Evolutionary conservation across 2,888 invertebrate species (phyloP), one percentile per base, ranked within the genome.

Genomic region (Lumbricus terrestris): DNA sequence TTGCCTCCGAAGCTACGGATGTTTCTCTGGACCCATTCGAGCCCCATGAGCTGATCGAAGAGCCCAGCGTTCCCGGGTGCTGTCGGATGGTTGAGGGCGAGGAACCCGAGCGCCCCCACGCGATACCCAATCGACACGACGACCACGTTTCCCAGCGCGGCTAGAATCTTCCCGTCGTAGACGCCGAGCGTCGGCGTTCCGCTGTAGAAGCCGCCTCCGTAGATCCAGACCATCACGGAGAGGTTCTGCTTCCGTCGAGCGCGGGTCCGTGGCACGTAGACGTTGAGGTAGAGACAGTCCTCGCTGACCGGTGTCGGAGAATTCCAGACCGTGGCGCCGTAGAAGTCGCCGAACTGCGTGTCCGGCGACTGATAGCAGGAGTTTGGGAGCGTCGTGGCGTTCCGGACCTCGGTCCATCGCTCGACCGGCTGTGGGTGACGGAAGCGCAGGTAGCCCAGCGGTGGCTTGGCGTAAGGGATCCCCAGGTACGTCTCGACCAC

Each of bases 91-190:
- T 93, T 94, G 90, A 95, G 92, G 89, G 94, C 94, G 35, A 94
- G 91, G 92, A 94, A 95, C 40, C 98, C 98, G 90, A 99, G 96
- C 11, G 97, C 97, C 20, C 98, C 98, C 1, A 98, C 97, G 92
- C 98, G 96, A 95, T 98, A 99, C 95, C 98, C 98, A 97, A 98
- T 98, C 54, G 98, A 97, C 42, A 98, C 98, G 93, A 98, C 96
- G 92, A 98, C 97, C 90, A 98, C 96, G 94, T 98, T 97, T 95
- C 98, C 97, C 95, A 97, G 97, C 1, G 97, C 97, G 23, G 97
- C 97, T 91, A 98, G 95, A 92, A 97, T 97, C 95, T 97, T 97
- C 91, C 97, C 97, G 95, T 98, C 98, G 95, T 99, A 98, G 42
- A 98, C 97, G 94, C 98, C 98, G 93, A 98, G 96, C 33, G 98